phyloP scores from a whole-genome alignment of 2,888 invertebrate species.

The Melitaea athalia region DNA sequence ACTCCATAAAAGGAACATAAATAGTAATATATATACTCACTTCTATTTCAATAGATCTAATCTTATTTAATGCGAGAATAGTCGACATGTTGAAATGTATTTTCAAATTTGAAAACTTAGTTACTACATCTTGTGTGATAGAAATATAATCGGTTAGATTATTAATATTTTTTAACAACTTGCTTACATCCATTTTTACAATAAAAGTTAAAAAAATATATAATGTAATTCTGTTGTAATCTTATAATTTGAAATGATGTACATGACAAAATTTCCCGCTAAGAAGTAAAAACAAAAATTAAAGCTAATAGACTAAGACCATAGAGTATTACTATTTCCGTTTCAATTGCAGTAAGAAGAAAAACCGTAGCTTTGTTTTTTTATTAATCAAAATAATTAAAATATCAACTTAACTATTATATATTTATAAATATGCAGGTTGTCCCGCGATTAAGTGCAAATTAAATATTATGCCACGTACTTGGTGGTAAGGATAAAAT shows the following conservation, averaged over 20 bases:
- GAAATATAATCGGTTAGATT: conserved; percentile 57
- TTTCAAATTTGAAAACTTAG: conserved; percentile 47
- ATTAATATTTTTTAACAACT: conserved; percentile 52
- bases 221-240: not conserved
- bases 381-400: no score
- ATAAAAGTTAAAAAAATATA: not conserved
- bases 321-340: no score
- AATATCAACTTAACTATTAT: no score
- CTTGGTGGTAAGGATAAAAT: no score
- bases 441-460: no score
- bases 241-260: conserved; percentile 18
- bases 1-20: not conserved
- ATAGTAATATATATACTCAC: conserved; percentile 45
- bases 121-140: conserved; percentile 50
- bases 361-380: no score
- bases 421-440: no score
- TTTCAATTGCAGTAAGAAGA: no score
- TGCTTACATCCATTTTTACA: conserved; percentile 57
- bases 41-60: conserved; percentile 63
- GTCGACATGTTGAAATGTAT: conserved; percentile 59
- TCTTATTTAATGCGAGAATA: conserved; percentile 59
- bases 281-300: not conserved
- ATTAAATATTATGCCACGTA: no score
- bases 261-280: conserved; percentile 15
- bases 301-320: not conserved